These are phyloP conservation scores for Melipona beecheii DNA, from an alignment of 2,888 invertebrate genomes.

Conservation along the genomic window DNA sequence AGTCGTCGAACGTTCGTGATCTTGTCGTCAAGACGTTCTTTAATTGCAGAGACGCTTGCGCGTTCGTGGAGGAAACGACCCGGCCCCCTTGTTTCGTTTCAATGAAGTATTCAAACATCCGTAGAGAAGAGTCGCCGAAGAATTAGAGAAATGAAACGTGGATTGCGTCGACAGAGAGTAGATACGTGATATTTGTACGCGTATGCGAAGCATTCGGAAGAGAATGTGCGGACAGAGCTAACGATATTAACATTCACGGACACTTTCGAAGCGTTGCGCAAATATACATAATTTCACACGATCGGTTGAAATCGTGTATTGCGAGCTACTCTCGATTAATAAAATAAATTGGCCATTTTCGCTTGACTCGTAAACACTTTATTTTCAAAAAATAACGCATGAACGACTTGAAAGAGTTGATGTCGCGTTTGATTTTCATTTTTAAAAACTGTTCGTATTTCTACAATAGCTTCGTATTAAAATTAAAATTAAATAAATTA, in stretches of 20 bases:
- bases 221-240: constrained; percentile 55
- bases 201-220: constrained; percentile 57
- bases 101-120: neutral
- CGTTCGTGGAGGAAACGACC: neutral
- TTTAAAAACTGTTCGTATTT: no score
- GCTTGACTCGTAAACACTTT: neutral
- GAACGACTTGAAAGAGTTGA: neutral
- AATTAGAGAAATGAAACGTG: neutral
- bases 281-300: constrained; percentile 43
- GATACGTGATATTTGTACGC: neutral
- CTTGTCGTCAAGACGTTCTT: constrained; percentile 5
- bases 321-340: constrained; percentile 2
- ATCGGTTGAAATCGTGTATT: constrained; percentile 9
- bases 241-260: constrained; percentile 53
- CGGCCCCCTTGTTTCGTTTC: neutral
- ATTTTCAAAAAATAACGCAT: neutral
- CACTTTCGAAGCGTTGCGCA: constrained; percentile 56
- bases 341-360: neutral
- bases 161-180: neutral
- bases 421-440: no score
- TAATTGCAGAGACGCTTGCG: neutral
- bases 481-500: no score
- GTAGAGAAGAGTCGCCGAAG: neutral
- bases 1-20: constrained; percentile 5
- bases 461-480: no score